Base-by-base conservation (phyloP, 53 echinoderm and acorn worm species). In the Luidia sarsii region DNA sequence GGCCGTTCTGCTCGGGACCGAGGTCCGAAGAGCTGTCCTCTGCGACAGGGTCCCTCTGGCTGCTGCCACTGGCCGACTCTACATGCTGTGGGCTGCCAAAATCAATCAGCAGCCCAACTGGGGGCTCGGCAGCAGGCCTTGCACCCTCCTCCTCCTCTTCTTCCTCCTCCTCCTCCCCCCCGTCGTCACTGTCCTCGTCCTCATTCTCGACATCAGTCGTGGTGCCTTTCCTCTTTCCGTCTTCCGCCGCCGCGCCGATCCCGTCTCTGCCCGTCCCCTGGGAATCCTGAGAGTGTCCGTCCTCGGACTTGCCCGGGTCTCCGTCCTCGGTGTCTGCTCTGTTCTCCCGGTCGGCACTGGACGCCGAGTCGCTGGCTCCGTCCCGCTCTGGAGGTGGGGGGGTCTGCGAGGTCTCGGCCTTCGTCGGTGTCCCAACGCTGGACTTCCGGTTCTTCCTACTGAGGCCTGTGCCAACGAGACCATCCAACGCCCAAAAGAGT, bases 391-490 rank as follows among this genome's bases (percentile, higher is more conserved):
- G 3, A 8, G 49, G 48, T 9, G 39, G 32, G 77, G 48, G 70
- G 55, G n/a, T 90, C 22, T 61, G 48, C 9, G 82, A 79, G 1
- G 82, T 83, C n/a, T n/a, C 4, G 85, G 77, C 41, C 30, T 56
- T 71, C 7, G 89, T 91, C 52, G 77, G 79, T n/a, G 91, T 89
- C 3, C 83, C 83, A 19, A 80, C 71, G n/a, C 94, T 60, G 23
- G 84, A 53, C 50, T 93, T 94, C 45, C 87, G 82, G 79, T 91
- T 94, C 70, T 94, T 99, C 55, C 67, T 83, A 14, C 99, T 94
- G 11, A 94, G 85, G 61, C 89, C 89, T 89, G 81, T 24, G 30
- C 19, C 3, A 49, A 45, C 46, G 1, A 55, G 25, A 2, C 57
- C 14, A 79, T 9, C 43, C 36, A 53, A 11, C 62, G 34, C 24